A percentile compares a stretch with the other conserved stretches of the same genome.
phyloP scores from a whole-genome alignment of 2,113 vertebrate species.

The Sciurus niger region DNA sequence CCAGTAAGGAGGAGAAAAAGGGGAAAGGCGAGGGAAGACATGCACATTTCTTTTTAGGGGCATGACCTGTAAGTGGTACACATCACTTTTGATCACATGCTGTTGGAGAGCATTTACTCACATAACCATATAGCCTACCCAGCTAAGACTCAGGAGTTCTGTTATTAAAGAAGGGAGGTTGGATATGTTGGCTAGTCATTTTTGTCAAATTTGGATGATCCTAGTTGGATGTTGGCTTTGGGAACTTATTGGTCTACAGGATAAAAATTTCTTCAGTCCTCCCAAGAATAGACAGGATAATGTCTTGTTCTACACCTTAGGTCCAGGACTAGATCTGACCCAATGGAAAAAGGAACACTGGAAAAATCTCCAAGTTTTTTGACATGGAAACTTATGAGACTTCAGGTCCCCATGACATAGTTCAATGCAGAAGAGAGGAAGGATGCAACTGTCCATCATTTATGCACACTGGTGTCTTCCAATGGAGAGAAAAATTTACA shows the following conservation, averaged over 20 bases:
- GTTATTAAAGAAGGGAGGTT: neutral
- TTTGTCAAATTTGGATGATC: neutral
- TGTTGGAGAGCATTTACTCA: neutral
- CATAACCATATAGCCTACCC: no score
- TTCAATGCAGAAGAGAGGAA: neutral
- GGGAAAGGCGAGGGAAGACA: neutral
- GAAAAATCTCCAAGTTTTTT: neutral
- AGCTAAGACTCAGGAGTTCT: neutral
- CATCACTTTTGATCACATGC: neutral
- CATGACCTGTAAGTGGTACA: neutral
- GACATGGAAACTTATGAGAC: neutral
- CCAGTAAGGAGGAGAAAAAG: no score
- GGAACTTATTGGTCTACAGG: neutral
- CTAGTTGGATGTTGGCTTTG: neutral
- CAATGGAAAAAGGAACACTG: neutral
- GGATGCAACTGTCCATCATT: neutral
- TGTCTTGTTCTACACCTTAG: neutral
- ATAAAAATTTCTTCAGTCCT: neutral
- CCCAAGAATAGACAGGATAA: no score
- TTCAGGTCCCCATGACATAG: no score
- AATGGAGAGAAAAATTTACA: neutral
- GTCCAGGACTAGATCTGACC: neutral
- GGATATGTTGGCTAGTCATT: neutral
- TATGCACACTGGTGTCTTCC: neutral
- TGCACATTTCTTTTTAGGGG: neutral